A percentile compares a stretch with the other conserved stretches of the same genome.
These are phyloP conservation scores for Oxyscelio sp. DNA, from an alignment of 2,888 invertebrate genomes.

Conservation along the genomic window DNA sequence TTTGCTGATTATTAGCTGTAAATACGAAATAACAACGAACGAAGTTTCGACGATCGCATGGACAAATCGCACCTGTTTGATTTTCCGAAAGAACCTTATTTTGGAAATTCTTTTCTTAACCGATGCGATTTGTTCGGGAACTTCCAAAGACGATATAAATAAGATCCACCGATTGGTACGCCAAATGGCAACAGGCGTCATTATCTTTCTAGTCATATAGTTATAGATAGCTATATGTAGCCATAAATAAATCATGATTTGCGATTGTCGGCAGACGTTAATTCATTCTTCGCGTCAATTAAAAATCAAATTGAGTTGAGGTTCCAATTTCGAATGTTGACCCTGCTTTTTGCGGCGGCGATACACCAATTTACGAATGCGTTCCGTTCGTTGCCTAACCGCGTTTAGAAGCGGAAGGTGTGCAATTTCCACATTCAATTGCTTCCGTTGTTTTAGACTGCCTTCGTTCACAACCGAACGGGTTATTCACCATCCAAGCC, in stretches of 20 bases:
- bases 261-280: slow-evolving; percentile 2
- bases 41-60: background rate
- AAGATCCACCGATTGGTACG: slow-evolving; percentile 17
- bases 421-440: too few relatives aligned
- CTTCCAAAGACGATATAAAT: slow-evolving; percentile 55
- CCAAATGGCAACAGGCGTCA: background rate
- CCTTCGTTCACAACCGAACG: too few relatives aligned
- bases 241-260: slow-evolving; percentile 10
- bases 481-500: too few relatives aligned
- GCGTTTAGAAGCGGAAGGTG: too few relatives aligned
- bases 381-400: too few relatives aligned
- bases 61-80: background rate
- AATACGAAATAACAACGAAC: background rate
- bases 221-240: slow-evolving; percentile 67
- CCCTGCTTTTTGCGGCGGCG: background rate
- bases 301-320: slow-evolving; percentile 8
- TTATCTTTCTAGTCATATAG: slow-evolving; percentile 50
- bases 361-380: too few relatives aligned
- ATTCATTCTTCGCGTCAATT: background rate
- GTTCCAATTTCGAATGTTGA: slow-evolving; percentile 49
- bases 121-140: slow-evolving; percentile 23
- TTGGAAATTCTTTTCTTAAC: background rate
- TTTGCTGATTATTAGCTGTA: background rate
- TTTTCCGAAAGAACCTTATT: background rate
- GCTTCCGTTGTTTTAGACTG: too few relatives aligned